phyloP scores from a whole-genome alignment of 1,140 invertebrate species.

The Triops longicaudatus region DNA sequence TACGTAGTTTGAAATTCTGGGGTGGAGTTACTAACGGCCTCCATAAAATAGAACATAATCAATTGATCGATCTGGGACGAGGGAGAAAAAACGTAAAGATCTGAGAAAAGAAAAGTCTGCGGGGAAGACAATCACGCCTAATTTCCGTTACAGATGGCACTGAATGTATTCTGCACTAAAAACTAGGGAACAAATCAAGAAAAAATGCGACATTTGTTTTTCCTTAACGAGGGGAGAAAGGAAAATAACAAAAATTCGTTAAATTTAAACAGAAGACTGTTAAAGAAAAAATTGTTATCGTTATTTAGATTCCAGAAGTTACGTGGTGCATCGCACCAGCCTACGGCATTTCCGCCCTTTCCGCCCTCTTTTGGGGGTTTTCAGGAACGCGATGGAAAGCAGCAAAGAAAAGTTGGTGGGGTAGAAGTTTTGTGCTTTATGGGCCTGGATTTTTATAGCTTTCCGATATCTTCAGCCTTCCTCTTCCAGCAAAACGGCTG shows the following conservation, averaged over 20 bases:
- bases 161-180: not conserved
- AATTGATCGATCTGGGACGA: not conserved
- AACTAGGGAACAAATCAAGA: not conserved
- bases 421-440: not conserved
- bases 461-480: not conserved
- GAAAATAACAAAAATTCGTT: too few relatives aligned
- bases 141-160: not conserved
- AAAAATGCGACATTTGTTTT: not conserved
- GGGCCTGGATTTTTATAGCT: conserved; percentile 4
- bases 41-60: not conserved
- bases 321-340: too few relatives aligned
- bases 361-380: too few relatives aligned
- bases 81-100: not conserved
- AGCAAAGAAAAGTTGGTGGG: not conserved
- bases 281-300: too few relatives aligned
- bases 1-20: not conserved
- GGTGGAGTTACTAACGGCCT: not conserved
- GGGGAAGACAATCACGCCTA: not conserved
- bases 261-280: too few relatives aligned
- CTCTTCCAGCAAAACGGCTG: not conserved
- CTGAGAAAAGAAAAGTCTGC: not conserved
- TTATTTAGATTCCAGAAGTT: too few relatives aligned
- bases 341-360: too few relatives aligned
- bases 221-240: too few relatives aligned
- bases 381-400: too few relatives aligned